Percentiles rank a stretch among this genome's conserved stretches.
Evolutionary conservation across 1,140 invertebrate genomes (phyloP).

Genomic region (Bombyx mori): DNA sequence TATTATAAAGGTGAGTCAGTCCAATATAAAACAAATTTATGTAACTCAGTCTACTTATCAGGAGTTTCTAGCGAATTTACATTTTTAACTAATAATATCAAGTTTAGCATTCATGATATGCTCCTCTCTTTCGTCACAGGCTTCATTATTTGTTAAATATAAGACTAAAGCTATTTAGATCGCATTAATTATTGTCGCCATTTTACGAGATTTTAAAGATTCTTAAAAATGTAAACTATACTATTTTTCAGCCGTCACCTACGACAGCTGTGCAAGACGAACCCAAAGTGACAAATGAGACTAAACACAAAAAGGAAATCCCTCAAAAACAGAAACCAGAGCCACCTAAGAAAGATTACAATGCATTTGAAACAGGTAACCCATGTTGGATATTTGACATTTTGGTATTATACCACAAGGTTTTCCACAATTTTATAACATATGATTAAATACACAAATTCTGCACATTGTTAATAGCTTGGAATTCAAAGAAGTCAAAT

Average conservation of each 20-base stretch:
- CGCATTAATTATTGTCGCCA: no score
- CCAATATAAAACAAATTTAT: conserved; percentile 11
- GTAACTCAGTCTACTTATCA: conserved; percentile 7
- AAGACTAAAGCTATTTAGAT: no score
- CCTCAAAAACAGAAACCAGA: conserved; percentile 35
- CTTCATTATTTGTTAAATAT: no score
- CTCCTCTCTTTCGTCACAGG: no score
- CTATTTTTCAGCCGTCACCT: conserved; percentile 31
- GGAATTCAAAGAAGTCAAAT: not conserved
- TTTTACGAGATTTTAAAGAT: no score
- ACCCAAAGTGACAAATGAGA: conserved; percentile 21
- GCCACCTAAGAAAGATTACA: conserved; percentile 30
- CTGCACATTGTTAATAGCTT: no score
- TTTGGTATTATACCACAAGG: no score
- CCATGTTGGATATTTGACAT: no score
- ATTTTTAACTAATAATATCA: no score
- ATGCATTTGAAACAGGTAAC: conserved; percentile 48
- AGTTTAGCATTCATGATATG: no score
- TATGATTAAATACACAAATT: no score
- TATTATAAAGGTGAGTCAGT: conserved; percentile 43
- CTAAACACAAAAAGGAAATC: conserved; percentile 19
- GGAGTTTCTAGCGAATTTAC: not conserved
- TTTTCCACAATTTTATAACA: no score
- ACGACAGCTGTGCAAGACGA: conserved; percentile 18
- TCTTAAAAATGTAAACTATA: not conserved